A percentile compares a stretch with the other conserved stretches of the same genome.
These are phyloP conservation scores for Plagodis pulveraria DNA, from an alignment of 2,888 invertebrate genomes.

Conservation along the genomic window DNA sequence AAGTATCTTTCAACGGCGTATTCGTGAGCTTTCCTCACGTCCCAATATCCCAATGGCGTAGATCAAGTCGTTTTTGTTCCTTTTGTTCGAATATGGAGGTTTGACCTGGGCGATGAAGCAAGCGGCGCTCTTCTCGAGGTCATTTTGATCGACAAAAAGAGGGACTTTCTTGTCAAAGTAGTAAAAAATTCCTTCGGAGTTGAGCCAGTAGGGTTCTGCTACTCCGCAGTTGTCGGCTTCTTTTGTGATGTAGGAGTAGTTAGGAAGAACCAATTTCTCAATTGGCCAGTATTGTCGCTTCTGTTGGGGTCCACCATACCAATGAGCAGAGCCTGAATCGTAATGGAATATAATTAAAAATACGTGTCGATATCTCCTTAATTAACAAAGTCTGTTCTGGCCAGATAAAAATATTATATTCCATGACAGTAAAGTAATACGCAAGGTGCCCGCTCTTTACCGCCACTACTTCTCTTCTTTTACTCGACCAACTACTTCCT, in stretches of 20 bases:
- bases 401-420: no score
- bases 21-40: conserved; percentile 85
- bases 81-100: conserved; percentile 74
- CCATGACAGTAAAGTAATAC: no score
- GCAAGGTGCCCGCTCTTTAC: no score
- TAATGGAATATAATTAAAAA: neutral
- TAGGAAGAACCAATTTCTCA: conserved; percentile 75
- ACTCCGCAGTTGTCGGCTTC: conserved; percentile 84
- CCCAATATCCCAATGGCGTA: conserved; percentile 87
- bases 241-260: conserved; percentile 85
- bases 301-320: conserved; percentile 87
- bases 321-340: conserved; percentile 69
- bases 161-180: conserved; percentile 87
- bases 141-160: conserved; percentile 87
- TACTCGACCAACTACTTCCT: no score
- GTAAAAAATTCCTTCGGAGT: conserved; percentile 86
- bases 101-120: conserved; percentile 80
- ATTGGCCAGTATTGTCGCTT: conserved; percentile 87
- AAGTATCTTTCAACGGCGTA: conserved; percentile 85
- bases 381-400: no score
- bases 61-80: conserved; percentile 70
- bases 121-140: conserved; percentile 68
- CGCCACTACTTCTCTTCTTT: no score
- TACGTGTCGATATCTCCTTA: no score
- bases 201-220: conserved; percentile 88